Conservation (phyloP, 2,113 vertebrate species). For the Sturnira hondurensis region DNA sequence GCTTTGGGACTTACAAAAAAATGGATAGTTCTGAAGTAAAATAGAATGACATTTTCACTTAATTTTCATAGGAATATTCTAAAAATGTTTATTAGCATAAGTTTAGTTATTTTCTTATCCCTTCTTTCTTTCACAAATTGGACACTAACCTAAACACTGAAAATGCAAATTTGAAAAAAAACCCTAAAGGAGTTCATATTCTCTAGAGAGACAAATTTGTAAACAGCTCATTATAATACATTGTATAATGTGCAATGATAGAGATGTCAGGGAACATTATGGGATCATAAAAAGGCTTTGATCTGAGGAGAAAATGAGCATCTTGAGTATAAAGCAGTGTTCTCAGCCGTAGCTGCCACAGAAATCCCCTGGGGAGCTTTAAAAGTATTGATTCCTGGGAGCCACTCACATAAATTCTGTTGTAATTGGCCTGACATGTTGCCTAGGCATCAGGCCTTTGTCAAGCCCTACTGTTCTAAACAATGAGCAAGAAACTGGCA, state of each 20-base stretch:
- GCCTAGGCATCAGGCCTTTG: not conserved
- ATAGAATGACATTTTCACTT: not conserved
- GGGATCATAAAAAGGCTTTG: conserved; percentile 2
- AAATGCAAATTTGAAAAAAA: not conserved
- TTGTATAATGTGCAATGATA: not conserved
- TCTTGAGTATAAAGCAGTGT: not conserved
- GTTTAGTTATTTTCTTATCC: not conserved
- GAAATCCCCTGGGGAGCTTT: not conserved
- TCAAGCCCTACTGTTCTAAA: not conserved
- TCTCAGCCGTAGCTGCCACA: not conserved
- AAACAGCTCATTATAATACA: conserved; percentile 37
- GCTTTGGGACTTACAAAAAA: not conserved
- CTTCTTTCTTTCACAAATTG: not conserved
- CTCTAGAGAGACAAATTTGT: not conserved
- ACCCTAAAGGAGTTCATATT: not conserved
- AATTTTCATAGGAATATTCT: not conserved
- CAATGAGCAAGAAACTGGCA: not conserved
- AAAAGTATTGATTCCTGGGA: not conserved
- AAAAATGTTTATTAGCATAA: not conserved
- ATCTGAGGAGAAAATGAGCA: not conserved
- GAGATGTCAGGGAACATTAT: conserved; percentile 14
- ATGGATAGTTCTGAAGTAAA: not conserved
- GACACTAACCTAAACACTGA: not conserved
- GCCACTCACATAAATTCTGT: not conserved
- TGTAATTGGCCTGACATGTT: not conserved